Conservation (phyloP, 2,888 invertebrate species). For the Tineola bisselliella region DNA sequence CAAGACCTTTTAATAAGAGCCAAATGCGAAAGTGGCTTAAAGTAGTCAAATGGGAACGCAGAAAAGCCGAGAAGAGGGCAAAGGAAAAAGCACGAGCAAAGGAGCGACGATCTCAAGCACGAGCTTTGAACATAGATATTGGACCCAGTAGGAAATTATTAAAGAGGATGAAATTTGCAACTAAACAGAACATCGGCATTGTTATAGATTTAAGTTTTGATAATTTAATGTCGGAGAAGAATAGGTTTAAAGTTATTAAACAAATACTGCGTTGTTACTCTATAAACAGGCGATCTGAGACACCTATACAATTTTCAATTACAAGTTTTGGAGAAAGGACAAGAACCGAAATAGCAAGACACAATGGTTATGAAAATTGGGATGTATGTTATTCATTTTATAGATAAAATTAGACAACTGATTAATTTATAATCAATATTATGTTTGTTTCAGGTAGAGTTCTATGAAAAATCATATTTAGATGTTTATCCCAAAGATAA, state of each 20-base stretch:
- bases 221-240: conserved; percentile 88
- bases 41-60: conserved; percentile 77
- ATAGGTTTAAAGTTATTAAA: conserved; percentile 87
- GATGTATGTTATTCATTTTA: conserved; percentile 71
- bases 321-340: conserved; percentile 82
- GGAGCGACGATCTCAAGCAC: conserved; percentile 74
- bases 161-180: conserved; percentile 76
- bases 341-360: conserved; percentile 77
- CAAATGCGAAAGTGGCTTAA: conserved; percentile 75
- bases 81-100: conserved; percentile 78
- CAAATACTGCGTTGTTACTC: conserved; percentile 93
- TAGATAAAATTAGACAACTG: too few species aligned
- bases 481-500: conserved; percentile 79
- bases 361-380: conserved; percentile 92
- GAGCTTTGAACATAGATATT: conserved; percentile 74
- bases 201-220: conserved; percentile 93
- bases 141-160: conserved; percentile 84
- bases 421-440: neutral
- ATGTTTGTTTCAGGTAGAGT: conserved; percentile 68
- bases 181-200: conserved; percentile 74
- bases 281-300: conserved; percentile 81
- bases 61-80: conserved; percentile 74
- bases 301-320: conserved; percentile 85
- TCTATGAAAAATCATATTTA: conserved; percentile 73
- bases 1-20: conserved; percentile 67